Evolutionary conservation across 2,113 vertebrate genomes (phyloP).

Genomic region (Thunnus maccoyii): DNA sequence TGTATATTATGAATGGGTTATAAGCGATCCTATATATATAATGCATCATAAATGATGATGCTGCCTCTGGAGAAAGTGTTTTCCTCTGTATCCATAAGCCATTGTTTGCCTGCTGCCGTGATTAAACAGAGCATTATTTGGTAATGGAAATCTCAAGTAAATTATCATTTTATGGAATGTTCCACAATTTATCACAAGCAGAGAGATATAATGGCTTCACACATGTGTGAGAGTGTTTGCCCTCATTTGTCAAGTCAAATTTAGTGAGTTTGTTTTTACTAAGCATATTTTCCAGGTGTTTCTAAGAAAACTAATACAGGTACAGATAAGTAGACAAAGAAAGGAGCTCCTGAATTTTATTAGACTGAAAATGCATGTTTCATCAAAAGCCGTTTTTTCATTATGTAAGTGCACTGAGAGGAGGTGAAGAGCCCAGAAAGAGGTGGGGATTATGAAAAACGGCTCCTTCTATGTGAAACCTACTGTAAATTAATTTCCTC

Average conservation of each 20-base stretch:
- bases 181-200: constrained; percentile 4
- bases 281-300: background rate
- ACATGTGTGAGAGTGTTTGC: constrained; percentile 4
- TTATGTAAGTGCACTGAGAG: too few species aligned
- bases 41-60: constrained; percentile 61
- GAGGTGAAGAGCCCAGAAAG: background rate
- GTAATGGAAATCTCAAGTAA: constrained; percentile 34
- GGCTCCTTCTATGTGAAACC: background rate
- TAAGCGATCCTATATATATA: constrained; percentile 53
- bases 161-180: constrained; percentile 24
- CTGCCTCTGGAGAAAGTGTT: constrained; percentile 17
- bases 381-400: background rate
- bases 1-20: constrained; percentile 50
- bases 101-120: constrained; percentile 27
- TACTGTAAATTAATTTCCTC: background rate
- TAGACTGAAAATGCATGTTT: background rate
- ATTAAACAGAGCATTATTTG: constrained; percentile 53
- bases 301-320: background rate
- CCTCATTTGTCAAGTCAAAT: background rate
- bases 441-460: background rate
- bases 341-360: background rate
- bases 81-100: constrained; percentile 39
- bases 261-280: background rate
- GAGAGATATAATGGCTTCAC: background rate
- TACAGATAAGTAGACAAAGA: background rate